Conservation (phyloP, 2,888 invertebrate species). For the Ophioninae sp. region DNA sequence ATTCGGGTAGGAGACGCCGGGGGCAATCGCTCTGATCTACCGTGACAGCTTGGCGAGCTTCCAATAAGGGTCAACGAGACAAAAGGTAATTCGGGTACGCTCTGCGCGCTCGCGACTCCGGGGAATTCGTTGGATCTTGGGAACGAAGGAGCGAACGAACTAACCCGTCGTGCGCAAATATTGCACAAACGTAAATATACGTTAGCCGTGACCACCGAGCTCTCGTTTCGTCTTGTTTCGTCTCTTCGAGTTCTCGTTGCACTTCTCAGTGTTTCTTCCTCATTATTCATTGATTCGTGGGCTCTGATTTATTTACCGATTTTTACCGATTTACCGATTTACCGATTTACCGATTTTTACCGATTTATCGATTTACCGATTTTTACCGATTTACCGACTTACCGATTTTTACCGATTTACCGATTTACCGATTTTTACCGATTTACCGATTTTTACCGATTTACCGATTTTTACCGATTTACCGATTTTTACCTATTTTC, state of each 20-base stretch:
- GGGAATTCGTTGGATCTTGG: conserved; percentile 44
- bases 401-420: too few species aligned
- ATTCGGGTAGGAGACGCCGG: conserved; percentile 13
- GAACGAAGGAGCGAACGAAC: background rate
- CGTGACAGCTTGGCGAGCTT: conserved; percentile 55
- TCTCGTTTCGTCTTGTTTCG: background rate
- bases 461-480: background rate
- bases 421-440: too few species aligned
- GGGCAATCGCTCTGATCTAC: conserved; percentile 45
- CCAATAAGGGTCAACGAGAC: conserved; percentile 60
- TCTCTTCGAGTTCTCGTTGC: background rate
- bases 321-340: background rate
- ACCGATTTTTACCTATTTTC: background rate
- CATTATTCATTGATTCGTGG: background rate
- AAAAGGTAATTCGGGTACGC: conserved; percentile 55
- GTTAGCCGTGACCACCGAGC: background rate
- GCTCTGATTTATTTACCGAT: background rate
- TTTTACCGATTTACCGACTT: too few species aligned
- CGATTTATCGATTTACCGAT: too few species aligned
- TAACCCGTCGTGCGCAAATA: background rate
- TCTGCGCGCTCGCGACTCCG: conserved; percentile 11
- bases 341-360: too few species aligned
- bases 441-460: too few species aligned
- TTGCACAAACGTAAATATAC: background rate
- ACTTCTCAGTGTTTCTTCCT: background rate